Base-by-base conservation (phyloP, 2,113 vertebrate genomes). In the Sinocyclocheilus anshuiensis region DNA sequence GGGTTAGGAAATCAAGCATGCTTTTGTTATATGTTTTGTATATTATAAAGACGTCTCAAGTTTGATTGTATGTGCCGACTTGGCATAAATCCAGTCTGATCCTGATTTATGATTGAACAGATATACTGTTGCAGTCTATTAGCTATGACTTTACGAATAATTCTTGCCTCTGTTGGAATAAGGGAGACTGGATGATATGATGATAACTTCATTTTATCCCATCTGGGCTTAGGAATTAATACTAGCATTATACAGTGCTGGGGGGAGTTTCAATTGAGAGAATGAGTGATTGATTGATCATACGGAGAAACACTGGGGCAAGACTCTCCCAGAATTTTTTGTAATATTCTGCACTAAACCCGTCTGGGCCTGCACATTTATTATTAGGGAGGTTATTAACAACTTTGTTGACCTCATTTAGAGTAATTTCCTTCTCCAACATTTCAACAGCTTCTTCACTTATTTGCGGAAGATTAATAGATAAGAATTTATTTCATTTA, bases 171-270 rank as follows among this genome's bases (percentile, higher is more conserved):
- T 9, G 24, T 61, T 59, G 77, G 55, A 61, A 80, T 33, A n/a
- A 81, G 26, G 42, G 78, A 81, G 78, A 81, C 24, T 45, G 78
- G 78, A 33, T 20, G 16, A 6, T 81, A 42, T 63, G 77, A 42
- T 57, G 55, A 57, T 1, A 39, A 36, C 53, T 80, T 36, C 11
- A 59, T 61, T 81, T 81, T n/a, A 81, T 81, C 29, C 20, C 12
- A 18, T 63, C 33, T 59, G 7, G 33, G 59, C 13, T 81, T 81
- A n/a, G 63, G 79, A 22, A 81, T 81, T 26, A 81, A 63, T 67
- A 16, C 67, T 65, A 24, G 59, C 59, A n/a, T 81, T 81, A 36
- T 81, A 81, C 12, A 81, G 6, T 65, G 79, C 45, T n/a, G 59
- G 59, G 36, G 79, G 59, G 3, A 81, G 79, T 45, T 45, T 69